Evolutionary conservation across 1,140 invertebrate species (phyloP).

Genomic region (Chelonus insularis): DNA sequence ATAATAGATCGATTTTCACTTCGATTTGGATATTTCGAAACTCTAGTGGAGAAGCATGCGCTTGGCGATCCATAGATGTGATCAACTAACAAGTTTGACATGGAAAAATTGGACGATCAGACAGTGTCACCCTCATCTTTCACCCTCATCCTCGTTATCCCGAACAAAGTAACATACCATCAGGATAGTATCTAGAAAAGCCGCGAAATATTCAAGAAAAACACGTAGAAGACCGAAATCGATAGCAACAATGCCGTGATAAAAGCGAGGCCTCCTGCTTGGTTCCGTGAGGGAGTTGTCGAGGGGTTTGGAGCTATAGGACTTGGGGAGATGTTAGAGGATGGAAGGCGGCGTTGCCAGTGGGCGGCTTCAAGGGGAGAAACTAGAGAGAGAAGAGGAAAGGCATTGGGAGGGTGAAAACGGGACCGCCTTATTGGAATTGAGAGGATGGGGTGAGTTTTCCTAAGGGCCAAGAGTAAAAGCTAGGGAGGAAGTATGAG

Average conservation of each 20-base stretch:
- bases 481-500: constrained; percentile 4
- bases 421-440: constrained; percentile 54
- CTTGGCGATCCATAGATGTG: neutral
- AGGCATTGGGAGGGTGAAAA: constrained; percentile 25
- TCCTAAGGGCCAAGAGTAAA: constrained; percentile 50
- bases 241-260: constrained; percentile 51
- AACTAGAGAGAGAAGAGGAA: constrained; percentile 19
- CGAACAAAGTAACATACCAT: neutral
- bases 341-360: constrained; percentile 27
- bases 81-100: constrained; percentile 13
- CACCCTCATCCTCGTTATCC: constrained; percentile 23
- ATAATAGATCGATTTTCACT: too few relatives aligned
- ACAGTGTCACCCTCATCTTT: constrained; percentile 3
- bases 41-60: neutral
- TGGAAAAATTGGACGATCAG: constrained; percentile 10
- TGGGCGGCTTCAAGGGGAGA: neutral
- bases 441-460: constrained; percentile 47
- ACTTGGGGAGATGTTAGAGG: constrained; percentile 29
- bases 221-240: constrained; percentile 48
- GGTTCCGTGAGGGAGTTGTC: constrained; percentile 1
- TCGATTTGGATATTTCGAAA: neutral
- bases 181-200: constrained; percentile 20
- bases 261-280: constrained; percentile 45
- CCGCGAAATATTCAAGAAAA: constrained; percentile 49
- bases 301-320: constrained; percentile 31